Conservation (phyloP, 2,113 vertebrate species). For the Herpetotheres cachinnans region DNA sequence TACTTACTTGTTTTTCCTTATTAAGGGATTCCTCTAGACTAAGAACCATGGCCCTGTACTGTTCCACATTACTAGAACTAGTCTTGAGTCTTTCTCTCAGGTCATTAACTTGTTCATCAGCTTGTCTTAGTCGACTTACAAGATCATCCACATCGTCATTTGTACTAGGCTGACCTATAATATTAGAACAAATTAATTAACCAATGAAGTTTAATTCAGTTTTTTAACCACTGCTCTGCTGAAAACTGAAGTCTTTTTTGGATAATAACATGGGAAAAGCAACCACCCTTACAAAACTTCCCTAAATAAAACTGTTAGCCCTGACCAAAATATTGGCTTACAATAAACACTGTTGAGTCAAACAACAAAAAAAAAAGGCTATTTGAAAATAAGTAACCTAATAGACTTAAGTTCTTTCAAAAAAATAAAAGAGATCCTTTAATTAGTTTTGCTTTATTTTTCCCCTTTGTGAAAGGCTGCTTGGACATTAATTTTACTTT, state of each 20-base stretch:
- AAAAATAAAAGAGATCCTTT: neutral
- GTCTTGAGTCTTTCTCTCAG: slow-evolving; percentile 84
- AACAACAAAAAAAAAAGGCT: neutral
- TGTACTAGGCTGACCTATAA: slow-evolving; percentile 70
- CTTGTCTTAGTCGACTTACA: slow-evolving; percentile 78
- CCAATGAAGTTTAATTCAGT: neutral
- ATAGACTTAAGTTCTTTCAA: neutral
- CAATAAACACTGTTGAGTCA: neutral
- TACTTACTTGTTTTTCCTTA: slow-evolving; percentile 89
- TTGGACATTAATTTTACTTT: neutral
- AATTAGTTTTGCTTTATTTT: neutral
- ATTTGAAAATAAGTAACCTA: neutral
- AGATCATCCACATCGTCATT: slow-evolving; percentile 85
- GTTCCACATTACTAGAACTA: slow-evolving; percentile 83
- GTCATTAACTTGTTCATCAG: slow-evolving; percentile 84
- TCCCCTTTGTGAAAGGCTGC: neutral
- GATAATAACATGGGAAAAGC: neutral
- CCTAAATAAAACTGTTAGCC: neutral
- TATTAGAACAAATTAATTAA: neutral
- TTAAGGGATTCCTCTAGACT: slow-evolving; percentile 92
- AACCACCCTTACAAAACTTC: neutral
- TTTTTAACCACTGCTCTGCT: neutral
- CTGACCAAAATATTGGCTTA: neutral
- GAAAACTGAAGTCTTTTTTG: neutral
- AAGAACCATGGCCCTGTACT: slow-evolving; percentile 90